These are phyloP conservation scores for Andrena haemorrhoa DNA, from an alignment of 2,888 invertebrate species.

Conservation along the genomic window DNA sequence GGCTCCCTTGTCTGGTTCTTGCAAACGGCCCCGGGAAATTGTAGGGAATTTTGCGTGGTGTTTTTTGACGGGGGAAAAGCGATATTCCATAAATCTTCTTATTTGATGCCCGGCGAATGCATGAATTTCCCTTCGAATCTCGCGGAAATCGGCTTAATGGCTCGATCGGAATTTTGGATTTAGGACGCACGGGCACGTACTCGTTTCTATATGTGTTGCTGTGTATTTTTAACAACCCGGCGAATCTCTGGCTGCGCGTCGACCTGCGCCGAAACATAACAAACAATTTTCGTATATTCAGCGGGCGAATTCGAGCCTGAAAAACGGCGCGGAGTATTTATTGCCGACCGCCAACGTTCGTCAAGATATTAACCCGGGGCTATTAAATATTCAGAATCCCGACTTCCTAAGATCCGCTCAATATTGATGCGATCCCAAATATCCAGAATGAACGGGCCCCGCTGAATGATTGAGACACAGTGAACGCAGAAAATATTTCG, in stretches of 20 bases:
- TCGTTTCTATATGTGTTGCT: background rate
- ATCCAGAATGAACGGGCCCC: background rate
- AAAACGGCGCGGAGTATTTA: background rate
- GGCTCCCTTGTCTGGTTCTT: background rate
- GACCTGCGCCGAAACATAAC: background rate
- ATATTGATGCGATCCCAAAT: slow-evolving; percentile 5
- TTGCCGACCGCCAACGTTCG: background rate
- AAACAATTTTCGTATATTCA: slow-evolving; percentile 32
- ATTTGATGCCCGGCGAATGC: slow-evolving; percentile 26
- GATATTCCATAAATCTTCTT: slow-evolving; percentile 44
- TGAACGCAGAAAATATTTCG: background rate
- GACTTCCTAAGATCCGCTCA: background rate
- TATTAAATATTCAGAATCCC: too few relatives aligned
- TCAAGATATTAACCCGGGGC: too few relatives aligned
- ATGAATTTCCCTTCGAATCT: slow-evolving; percentile 46
- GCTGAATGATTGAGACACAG: slow-evolving; percentile 12
- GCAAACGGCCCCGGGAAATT: background rate
- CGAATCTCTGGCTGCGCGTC: slow-evolving; percentile 11
- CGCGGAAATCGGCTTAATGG: slow-evolving; percentile 57
- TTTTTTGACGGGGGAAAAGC: slow-evolving; percentile 7
- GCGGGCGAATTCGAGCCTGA: slow-evolving; percentile 19
- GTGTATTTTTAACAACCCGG: slow-evolving; percentile 28
- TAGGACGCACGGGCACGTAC: slow-evolving; percentile 27
- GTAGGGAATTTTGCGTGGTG: background rate
- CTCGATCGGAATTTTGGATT: slow-evolving; percentile 56